A percentile compares a stretch with the other conserved stretches of the same genome.
These are phyloP conservation scores for Synanthedon formicaeformis DNA, from an alignment of 2,888 invertebrate genomes.

Conservation along the genomic window DNA sequence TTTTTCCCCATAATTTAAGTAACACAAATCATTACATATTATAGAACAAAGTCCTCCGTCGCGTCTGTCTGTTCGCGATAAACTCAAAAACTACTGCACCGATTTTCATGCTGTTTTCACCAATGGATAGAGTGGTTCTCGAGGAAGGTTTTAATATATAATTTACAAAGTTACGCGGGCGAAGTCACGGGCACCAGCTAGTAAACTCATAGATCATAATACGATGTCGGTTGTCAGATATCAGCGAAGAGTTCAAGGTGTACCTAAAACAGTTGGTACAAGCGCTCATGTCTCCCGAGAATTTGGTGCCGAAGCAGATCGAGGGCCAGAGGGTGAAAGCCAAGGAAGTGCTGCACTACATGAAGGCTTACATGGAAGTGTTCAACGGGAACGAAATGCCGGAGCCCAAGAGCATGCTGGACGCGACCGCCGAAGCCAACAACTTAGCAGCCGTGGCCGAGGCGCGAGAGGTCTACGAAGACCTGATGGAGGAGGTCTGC, in stretches of 20 bases:
- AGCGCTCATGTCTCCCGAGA: slow-evolving; percentile 85
- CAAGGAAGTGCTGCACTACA: slow-evolving; percentile 94
- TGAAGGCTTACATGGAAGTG: slow-evolving; percentile 96
- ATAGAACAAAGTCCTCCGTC: too few relatives aligned
- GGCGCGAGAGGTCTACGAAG: slow-evolving; percentile 90
- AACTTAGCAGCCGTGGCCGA: slow-evolving; percentile 95
- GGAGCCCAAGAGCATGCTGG: slow-evolving; percentile 97
- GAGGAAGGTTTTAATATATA: too few relatives aligned
- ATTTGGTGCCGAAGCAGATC: slow-evolving; percentile 93
- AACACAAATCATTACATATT: too few relatives aligned
- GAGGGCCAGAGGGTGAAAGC: slow-evolving; percentile 93
- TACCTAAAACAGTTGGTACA: slow-evolving; percentile 87
- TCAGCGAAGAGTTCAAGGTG: slow-evolving; percentile 90
- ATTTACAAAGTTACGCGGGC: too few relatives aligned
- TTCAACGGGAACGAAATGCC: slow-evolving; percentile 97
- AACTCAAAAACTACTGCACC: too few relatives aligned
- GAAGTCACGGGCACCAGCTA: too few relatives aligned
- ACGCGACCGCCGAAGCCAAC: slow-evolving; percentile 98
- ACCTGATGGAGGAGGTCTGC: slow-evolving; percentile 93
- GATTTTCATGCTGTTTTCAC: too few relatives aligned
- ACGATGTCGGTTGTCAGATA: slow-evolving; percentile 73
- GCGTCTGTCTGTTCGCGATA: too few relatives aligned
- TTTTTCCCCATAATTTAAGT: too few relatives aligned
- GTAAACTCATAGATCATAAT: not conserved
- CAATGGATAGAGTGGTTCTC: too few relatives aligned